phyloP scores from a whole-genome alignment of 2,888 invertebrate genomes.

The Rotaria macrura region DNA sequence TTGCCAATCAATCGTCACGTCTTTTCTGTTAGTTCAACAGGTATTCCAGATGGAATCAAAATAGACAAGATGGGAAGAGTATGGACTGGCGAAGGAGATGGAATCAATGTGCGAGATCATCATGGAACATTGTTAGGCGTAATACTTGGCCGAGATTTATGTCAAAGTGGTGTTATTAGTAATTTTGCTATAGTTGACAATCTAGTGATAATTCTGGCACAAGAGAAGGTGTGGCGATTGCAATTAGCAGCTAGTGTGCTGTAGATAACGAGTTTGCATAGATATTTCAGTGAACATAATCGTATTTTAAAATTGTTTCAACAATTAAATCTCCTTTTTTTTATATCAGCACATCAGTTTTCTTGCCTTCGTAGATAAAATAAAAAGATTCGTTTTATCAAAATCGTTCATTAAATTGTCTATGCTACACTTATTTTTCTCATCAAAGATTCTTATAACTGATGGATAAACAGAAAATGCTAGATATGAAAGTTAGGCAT shows the following conservation, averaged over 20 bases:
- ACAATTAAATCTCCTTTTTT: no score
- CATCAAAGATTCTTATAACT: no score
- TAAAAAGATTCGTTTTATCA: no score
- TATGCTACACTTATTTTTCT: no score
- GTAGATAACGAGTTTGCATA: no score
- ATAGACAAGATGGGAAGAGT: neutral
- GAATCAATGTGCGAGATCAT: neutral
- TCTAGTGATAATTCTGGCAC: neutral
- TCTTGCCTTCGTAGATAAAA: no score
- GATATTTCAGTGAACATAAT: no score
- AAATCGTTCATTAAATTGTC: no score
- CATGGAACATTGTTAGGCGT: neutral
- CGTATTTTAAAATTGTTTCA: no score
- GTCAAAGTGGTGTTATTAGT: neutral
- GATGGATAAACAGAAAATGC: no score
- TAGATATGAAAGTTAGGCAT: no score
- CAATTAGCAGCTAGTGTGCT: neutral
- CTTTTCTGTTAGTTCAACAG: neutral
- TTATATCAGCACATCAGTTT: no score
- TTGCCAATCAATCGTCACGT: neutral
- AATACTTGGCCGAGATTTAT: neutral
- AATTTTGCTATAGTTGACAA: neutral
- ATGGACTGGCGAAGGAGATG: neutral
- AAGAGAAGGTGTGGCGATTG: neutral
- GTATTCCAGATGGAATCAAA: neutral